Base-by-base conservation (phyloP, 2,113 vertebrate genomes). In the Condylura cristata region DNA sequence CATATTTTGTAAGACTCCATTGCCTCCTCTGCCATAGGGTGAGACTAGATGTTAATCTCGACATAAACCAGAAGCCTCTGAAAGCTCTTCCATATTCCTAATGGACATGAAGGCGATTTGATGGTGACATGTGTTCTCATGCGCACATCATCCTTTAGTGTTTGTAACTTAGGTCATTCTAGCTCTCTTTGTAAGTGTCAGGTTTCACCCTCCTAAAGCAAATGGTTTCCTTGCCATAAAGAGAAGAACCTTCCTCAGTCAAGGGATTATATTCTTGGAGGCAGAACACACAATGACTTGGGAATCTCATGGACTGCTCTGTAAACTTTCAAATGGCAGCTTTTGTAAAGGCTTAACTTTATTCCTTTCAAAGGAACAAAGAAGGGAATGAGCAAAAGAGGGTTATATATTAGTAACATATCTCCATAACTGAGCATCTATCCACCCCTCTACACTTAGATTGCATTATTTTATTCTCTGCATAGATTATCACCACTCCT, bases 151-250 rank as follows among this genome's bases (percentile, higher is more conserved):
- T 8, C 3, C 46, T 51, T 80, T 93, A 75, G 78, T 48, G 32
- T 30, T 22, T 60, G 41, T 34, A 18, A 32, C 58, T 91, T 39
- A 74, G 28, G 39, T 24, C 24, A 80, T 39, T 70, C 44, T 63
- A 48, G 85, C n/a, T 87, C 48, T 93, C 66, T 91, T 60, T 8
- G 81, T 32, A 87, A 86, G 34, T 70, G 41, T 89, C n/a, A 32
- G 53, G 34, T 95, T 86, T 94, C n/a, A 94, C 30, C 13, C 28
- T 78, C 41, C 88, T 85, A 58, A 84, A 89, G 60, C 75, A 86
- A 74, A 91, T 58, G 9, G 60, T 63, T 14, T 87, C 60, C 46
- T 66, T 85, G n/a, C 28, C 58, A 63, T 37, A 37, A 6, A 93
- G 32, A 95, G 48, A 37, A 81, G 37, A 80, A 11, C 12, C 28